A percentile compares a stretch with the other conserved stretches of the same genome.
Conservation (phyloP, 2,888 invertebrate species). For the Leptothorax acervorum region DNA sequence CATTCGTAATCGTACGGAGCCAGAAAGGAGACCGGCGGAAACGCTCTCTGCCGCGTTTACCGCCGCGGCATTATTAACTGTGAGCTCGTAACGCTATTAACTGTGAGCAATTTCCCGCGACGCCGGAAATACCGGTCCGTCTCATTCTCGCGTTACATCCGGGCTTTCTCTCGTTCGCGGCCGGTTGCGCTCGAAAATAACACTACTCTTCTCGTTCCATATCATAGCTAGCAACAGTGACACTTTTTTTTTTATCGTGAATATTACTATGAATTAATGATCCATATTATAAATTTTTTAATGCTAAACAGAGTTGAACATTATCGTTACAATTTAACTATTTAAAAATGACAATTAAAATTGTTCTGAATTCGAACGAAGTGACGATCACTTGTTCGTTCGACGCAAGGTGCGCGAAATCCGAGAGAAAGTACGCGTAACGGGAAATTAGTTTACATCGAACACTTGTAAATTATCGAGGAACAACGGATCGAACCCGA, state of each 20-base stretch:
- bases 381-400: neutral
- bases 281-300: neutral
- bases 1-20: neutral
- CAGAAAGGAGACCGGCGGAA: slow-evolving; percentile 42
- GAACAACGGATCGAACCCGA: slow-evolving; percentile 54
- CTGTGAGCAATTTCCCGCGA: slow-evolving; percentile 50
- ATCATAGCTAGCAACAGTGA: neutral
- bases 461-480: slow-evolving; percentile 54
- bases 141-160: slow-evolving; percentile 36
- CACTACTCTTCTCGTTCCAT: neutral
- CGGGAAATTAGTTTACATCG: slow-evolving; percentile 25
- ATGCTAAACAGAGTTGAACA: neutral
- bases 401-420: neutral
- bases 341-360: slow-evolving; percentile 2
- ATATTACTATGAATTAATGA: neutral
- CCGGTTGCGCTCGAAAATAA: slow-evolving; percentile 29
- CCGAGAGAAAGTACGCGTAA: slow-evolving; percentile 7
- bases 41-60: slow-evolving; percentile 53
- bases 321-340: neutral
- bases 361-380: neutral
- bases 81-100: slow-evolving; percentile 39
- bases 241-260: neutral
- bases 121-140: slow-evolving; percentile 44
- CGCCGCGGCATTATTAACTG: slow-evolving; percentile 35
- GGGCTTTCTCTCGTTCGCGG: slow-evolving; percentile 49